Conservation (phyloP, 2,888 invertebrate species). For the Mayetiola destructor region DNA sequence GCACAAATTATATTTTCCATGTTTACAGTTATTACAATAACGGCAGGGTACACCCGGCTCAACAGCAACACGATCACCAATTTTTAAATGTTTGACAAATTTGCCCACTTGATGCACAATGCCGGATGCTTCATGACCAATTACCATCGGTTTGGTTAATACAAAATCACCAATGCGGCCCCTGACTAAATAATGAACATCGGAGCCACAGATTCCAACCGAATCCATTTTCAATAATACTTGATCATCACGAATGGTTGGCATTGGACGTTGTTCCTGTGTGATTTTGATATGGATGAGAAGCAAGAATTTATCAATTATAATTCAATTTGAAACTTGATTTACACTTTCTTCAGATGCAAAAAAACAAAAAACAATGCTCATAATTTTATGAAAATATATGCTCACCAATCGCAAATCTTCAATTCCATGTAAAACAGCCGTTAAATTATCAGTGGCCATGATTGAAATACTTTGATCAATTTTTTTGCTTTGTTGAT, state of each 20-base stretch:
- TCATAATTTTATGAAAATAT: background rate
- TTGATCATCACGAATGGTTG: slow-evolving; percentile 59
- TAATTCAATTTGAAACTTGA: too few species aligned
- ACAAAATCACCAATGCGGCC: slow-evolving; percentile 71
- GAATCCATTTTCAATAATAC: slow-evolving; percentile 69
- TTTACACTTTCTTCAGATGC: background rate
- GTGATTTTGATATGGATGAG: background rate
- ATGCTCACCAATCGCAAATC: slow-evolving; percentile 42
- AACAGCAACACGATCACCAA: slow-evolving; percentile 80
- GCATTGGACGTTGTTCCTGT: slow-evolving; percentile 50
- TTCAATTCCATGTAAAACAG: slow-evolving; percentile 48
- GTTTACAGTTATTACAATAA: slow-evolving; percentile 65
- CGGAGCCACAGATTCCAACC: slow-evolving; percentile 88
- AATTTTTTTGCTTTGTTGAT: too few species aligned
- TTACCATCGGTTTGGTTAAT: slow-evolving; percentile 68
- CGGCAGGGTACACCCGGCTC: slow-evolving; percentile 86
- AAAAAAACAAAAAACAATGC: background rate
- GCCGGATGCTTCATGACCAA: slow-evolving; percentile 85
- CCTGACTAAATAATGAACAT: slow-evolving; percentile 74
- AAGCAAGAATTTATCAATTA: background rate
- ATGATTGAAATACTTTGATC: background rate
- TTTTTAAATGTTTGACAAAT: slow-evolving; percentile 46
- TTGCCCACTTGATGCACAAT: slow-evolving; percentile 58
- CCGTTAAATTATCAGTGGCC: slow-evolving; percentile 47
- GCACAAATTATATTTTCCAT: slow-evolving; percentile 82